phyloP scores from a whole-genome alignment of 1,140 invertebrate genomes.

The Mylabris phalerata region DNA sequence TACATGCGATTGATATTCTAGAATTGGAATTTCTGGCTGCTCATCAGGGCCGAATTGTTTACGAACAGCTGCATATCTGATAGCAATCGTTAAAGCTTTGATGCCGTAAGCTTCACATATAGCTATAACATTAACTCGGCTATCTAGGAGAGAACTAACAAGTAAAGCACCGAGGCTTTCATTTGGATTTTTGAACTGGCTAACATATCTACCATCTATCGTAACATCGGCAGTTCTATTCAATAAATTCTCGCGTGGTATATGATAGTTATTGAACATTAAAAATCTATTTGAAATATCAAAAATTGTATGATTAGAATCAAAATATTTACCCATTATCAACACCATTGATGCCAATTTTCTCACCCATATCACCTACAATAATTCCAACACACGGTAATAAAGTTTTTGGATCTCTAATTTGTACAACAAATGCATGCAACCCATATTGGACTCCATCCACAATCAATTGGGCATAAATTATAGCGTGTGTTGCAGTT shows the following conservation, averaged over 20 bases:
- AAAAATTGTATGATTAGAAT: background rate
- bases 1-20: constrained; percentile 87
- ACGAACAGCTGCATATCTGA: constrained; percentile 83
- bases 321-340: constrained; percentile 67
- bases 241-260: constrained; percentile 79
- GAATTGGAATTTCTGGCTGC: constrained; percentile 63
- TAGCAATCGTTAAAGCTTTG: constrained; percentile 73
- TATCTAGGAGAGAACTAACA: constrained; percentile 73
- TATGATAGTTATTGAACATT: constrained; percentile 78
- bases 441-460: constrained; percentile 80
- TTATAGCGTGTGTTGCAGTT: constrained; percentile 76
- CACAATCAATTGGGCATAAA: constrained; percentile 80
- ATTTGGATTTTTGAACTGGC: constrained; percentile 67
- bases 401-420: constrained; percentile 70
- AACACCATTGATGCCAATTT: constrained; percentile 79
- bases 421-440: constrained; percentile 76
- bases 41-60: constrained; percentile 74
- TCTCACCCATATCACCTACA: constrained; percentile 82
- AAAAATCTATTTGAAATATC: constrained; percentile 58
- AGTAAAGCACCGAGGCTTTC: constrained; percentile 74
- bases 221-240: constrained; percentile 87
- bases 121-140: constrained; percentile 66
- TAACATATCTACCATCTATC: constrained; percentile 74
- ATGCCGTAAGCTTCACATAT: constrained; percentile 69
- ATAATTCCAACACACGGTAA: constrained; percentile 61